These are phyloP conservation scores for Aphodius sticticus DNA, from an alignment of 2,888 invertebrate species.

Conservation along the genomic window DNA sequence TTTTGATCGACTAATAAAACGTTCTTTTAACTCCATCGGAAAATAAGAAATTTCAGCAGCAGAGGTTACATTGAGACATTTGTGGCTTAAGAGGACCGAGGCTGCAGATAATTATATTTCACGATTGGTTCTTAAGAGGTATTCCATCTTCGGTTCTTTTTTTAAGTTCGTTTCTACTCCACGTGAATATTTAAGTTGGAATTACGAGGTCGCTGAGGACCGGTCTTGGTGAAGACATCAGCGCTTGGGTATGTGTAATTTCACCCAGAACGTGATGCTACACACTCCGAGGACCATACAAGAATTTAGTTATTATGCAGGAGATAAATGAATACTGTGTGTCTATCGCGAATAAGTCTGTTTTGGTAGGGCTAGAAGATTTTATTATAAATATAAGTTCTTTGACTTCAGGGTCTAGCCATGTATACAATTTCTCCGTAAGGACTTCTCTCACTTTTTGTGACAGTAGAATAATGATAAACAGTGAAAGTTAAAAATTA, in stretches of 20 bases:
- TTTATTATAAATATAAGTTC: too few species aligned
- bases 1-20: constrained; percentile 22
- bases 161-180: neutral
- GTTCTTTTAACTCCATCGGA: neutral
- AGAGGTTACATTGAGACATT: neutral
- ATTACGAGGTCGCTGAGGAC: constrained; percentile 22
- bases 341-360: too few species aligned
- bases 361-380: too few species aligned
- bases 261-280: constrained; percentile 10
- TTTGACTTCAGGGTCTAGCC: too few species aligned
- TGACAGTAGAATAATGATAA: too few species aligned
- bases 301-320: neutral
- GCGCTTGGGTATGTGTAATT: constrained; percentile 18
- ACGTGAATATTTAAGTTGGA: constrained; percentile 21
- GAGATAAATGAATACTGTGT: neutral
- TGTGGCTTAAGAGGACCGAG: neutral
- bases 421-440: too few species aligned
- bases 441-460: too few species aligned
- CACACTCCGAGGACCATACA: neutral
- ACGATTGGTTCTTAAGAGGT: neutral
- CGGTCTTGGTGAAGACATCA: constrained; percentile 26
- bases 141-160: constrained; percentile 10
- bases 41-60: neutral
- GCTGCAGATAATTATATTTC: neutral
- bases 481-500: too few species aligned